Base-by-base conservation (phyloP, 1,140 invertebrate species). In the Drosophila bipectinata region DNA sequence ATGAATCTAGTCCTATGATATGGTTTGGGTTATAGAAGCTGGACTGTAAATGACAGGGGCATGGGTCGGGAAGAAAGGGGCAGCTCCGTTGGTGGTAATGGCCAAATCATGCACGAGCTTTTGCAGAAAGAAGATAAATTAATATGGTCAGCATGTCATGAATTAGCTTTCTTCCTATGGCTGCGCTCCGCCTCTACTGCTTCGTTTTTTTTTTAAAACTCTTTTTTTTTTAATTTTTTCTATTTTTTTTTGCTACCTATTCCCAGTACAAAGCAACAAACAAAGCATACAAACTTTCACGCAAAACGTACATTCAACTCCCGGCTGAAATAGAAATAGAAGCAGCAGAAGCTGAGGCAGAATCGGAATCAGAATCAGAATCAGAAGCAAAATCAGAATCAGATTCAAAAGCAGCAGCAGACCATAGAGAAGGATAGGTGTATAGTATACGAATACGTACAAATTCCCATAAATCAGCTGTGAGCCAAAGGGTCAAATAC, bases 141-240 rank as follows among this genome's bases (percentile, higher is more conserved):
- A 90, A 90, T 90, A 90, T 90, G 88, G 88, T 90, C 88, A 90
- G 88, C 88, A 84, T 90, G 79, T 90, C 88, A 90, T 90, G 88
- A 88, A 90, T 90, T 87, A 71, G 88, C 77, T 90, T 90, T 90
- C 79, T 88, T 90, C 74, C 71, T 74, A 74, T 77, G 55, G 76
- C 76, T 84, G 76, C 80, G 66, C 58, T 72, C 60, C 59, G 18
- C 30, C 60, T 15, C 41, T 47, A 18, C 18, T 44, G 18, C 61
- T 62, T 61, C 9, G 32, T 37, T 37, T 37, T 37, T 37, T 37
- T 37, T 37, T 10, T 37, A n/a, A 12, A 12, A 34, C 32, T 34
- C 10, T 30, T 15, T 18, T 18, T 18, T 18, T 6, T 30, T 30
- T 0, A 30, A 6, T 30, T 21, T 21, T 34, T 21, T 6, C 28